Percentiles rank a stretch among this genome's conserved stretches.
Evolutionary conservation across 2,888 invertebrate species (phyloP).

Genomic region (Cordylochernes scorpioides): DNA sequence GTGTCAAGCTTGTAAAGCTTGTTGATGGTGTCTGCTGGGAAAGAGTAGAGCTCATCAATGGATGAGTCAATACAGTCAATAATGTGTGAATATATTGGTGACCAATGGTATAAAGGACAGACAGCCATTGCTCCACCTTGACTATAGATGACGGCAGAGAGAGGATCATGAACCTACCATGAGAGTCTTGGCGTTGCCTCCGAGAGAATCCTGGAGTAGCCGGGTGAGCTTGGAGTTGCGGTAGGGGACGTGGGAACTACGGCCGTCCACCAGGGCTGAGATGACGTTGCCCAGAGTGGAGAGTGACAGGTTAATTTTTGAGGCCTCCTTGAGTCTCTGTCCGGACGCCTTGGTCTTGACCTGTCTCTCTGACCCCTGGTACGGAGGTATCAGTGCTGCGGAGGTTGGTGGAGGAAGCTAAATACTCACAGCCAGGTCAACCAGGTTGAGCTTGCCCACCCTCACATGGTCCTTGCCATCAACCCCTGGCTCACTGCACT

Average conservation of each 20-base stretch:
- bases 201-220: slow-evolving; percentile 78
- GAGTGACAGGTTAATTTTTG: slow-evolving; percentile 87
- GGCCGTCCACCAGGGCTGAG: slow-evolving; percentile 87
- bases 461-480: slow-evolving; percentile 64
- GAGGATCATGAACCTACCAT: slow-evolving; percentile 49
- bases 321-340: slow-evolving; percentile 73
- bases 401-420: no score
- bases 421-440: slow-evolving; percentile 63
- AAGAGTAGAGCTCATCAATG: no score
- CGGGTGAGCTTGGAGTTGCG: slow-evolving; percentile 87
- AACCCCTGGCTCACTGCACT: slow-evolving; percentile 56
- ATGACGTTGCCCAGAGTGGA: slow-evolving; percentile 95
- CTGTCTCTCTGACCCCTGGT: slow-evolving; percentile 80
- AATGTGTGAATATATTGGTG: no score
- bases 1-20: no score
- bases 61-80: no score
- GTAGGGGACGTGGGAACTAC: slow-evolving; percentile 88
- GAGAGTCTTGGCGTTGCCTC: slow-evolving; percentile 81
- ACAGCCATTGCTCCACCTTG: no score
- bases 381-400: slow-evolving; percentile 7
- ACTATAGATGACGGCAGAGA: no score
- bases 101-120: no score
- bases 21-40: no score
- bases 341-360: slow-evolving; percentile 87
- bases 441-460: slow-evolving; percentile 87